Conservation (phyloP, 2,797 vertebrate genomes). For the Melanotaenia trifasciata region DNA sequence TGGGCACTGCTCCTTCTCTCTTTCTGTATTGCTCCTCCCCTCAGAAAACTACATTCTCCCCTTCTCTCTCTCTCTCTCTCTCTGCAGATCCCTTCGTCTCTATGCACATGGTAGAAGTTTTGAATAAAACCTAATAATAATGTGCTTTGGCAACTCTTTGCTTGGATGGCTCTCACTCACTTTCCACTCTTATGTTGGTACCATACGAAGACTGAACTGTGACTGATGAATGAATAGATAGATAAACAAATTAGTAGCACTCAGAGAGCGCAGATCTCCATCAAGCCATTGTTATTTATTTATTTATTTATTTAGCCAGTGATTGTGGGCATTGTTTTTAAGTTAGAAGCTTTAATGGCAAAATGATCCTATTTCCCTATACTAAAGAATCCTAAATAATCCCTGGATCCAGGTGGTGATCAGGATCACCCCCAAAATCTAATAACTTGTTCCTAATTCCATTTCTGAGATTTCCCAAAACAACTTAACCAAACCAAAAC, state of each 20-base stretch:
- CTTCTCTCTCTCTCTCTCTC: conserved; percentile 51
- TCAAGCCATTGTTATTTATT: too few species aligned
- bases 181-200: conserved; percentile 37
- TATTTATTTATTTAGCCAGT: too few species aligned
- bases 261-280: too few species aligned
- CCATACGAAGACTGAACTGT: background rate
- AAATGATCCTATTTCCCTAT: too few species aligned
- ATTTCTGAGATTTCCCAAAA: too few species aligned
- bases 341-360: too few species aligned
- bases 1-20: conserved; percentile 66
- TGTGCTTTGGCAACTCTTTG: conserved; percentile 48
- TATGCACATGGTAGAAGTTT: conserved; percentile 28
- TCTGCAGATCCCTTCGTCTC: conserved; percentile 56
- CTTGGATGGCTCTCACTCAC: conserved; percentile 22
- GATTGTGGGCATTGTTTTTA: too few species aligned
- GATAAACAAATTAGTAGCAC: background rate
- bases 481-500: too few species aligned
- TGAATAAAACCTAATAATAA: conserved; percentile 40
- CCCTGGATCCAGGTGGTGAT: too few species aligned
- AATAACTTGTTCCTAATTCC: too few species aligned
- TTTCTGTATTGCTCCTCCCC: conserved; percentile 46
- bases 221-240: background rate
- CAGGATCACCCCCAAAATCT: too few species aligned
- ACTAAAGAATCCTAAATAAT: too few species aligned
- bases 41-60: conserved; percentile 49